phyloP scores from a whole-genome alignment of 2,888 invertebrate species.

The Diarsia mendica region DNA sequence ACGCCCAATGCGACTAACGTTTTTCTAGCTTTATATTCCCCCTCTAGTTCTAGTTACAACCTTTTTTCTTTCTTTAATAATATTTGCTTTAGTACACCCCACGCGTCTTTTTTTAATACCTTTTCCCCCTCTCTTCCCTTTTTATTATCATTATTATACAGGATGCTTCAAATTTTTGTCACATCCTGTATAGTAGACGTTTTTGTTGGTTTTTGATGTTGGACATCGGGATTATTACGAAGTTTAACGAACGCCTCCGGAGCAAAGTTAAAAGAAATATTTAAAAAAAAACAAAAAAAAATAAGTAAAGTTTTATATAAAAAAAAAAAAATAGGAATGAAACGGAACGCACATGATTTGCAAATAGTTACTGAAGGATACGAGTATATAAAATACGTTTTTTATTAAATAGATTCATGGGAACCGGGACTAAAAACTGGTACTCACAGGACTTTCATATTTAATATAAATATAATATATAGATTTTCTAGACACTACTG shows the following conservation, averaged over 20 bases:
- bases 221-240: conserved; percentile 59
- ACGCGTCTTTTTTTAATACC: conserved; percentile 39
- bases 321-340: conserved; percentile 19
- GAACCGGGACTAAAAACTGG: background rate
- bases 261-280: background rate
- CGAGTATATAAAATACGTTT: conserved; percentile 15
- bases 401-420: background rate
- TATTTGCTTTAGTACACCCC: conserved; percentile 35
- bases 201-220: conserved; percentile 47
- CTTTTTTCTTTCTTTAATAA: conserved; percentile 33
- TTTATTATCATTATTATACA: background rate
- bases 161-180: background rate
- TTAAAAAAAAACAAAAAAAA: background rate
- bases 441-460: background rate
- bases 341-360: background rate
- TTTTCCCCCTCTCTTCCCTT: conserved; percentile 1
- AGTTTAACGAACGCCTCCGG: conserved; percentile 7
- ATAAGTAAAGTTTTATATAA: conserved; percentile 26
- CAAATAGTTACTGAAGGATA: background rate
- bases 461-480: background rate
- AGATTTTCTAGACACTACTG: background rate
- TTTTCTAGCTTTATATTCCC: conserved; percentile 35
- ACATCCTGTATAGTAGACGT: conserved; percentile 11
- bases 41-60: conserved; percentile 35
- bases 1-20: conserved; percentile 1